These are phyloP conservation scores for Ancistrus triradiatus DNA, from an alignment of 2,113 vertebrate species.

Conservation along the genomic window DNA sequence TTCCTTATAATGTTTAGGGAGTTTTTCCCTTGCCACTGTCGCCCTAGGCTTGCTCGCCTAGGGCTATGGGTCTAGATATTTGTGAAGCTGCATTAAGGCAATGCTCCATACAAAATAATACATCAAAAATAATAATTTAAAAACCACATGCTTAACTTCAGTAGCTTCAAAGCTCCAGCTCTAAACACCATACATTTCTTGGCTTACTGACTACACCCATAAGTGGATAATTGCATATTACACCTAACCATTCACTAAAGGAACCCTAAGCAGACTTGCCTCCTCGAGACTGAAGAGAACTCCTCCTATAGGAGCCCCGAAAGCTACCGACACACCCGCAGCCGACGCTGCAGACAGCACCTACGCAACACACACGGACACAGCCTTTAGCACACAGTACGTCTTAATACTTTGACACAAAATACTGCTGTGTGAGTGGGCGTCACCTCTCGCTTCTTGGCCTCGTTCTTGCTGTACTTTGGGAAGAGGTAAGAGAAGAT, in stretches of 20 bases:
- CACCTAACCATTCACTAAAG: too few relatives aligned
- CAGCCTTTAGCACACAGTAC: not conserved
- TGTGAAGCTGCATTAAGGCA: too few relatives aligned
- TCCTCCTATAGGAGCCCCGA: conserved; percentile 96
- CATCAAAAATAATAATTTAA: too few relatives aligned
- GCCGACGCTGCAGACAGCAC: conserved; percentile 96
- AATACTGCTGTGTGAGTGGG: not conserved
- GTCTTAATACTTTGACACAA: not conserved
- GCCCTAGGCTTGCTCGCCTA: too few relatives aligned
- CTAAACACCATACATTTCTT: too few relatives aligned
- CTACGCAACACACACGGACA: conserved; percentile 53
- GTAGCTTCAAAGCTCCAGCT: too few relatives aligned
- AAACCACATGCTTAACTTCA: too few relatives aligned
- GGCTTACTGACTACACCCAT: too few relatives aligned
- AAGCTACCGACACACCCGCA: conserved; percentile 95
- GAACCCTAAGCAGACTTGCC: conserved; percentile 61
- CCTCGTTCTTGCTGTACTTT: conserved; percentile 99
- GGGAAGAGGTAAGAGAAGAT: conserved; percentile 99
- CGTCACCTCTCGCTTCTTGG: conserved; percentile 94
- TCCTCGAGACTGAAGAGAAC: conserved; percentile 98
- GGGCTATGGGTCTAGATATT: too few relatives aligned
- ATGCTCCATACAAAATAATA: too few relatives aligned
- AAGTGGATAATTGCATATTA: not conserved
- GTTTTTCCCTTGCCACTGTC: too few relatives aligned
- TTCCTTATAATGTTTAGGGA: too few relatives aligned